These are phyloP conservation scores for Platysternon megacephalum DNA, from an alignment of 2,113 vertebrate species.

Conservation along the genomic window DNA sequence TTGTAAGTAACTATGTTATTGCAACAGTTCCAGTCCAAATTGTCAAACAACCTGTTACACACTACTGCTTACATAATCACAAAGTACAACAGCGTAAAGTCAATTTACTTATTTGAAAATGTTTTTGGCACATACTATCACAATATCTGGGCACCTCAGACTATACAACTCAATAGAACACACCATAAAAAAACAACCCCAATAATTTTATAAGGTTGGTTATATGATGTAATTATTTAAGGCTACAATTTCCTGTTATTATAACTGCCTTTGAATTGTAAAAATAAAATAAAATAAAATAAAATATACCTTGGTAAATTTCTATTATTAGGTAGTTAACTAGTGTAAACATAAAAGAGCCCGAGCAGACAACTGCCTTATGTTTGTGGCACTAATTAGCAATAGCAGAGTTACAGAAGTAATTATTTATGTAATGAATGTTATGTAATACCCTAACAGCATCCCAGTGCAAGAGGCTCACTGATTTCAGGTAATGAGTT, in stretches of 20 bases:
- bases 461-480: background rate
- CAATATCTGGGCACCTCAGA: background rate
- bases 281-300: constrained; percentile 45
- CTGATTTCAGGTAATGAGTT: background rate
- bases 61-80: background rate
- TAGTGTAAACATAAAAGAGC: constrained; percentile 41
- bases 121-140: background rate
- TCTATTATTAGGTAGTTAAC: constrained; percentile 28
- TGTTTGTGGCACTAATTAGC: constrained; percentile 45
- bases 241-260: background rate
- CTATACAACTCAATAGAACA: background rate
- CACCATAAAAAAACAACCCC: background rate
- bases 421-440: constrained; percentile 7
- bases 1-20: background rate
- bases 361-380: constrained; percentile 30
- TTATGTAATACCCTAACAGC: background rate
- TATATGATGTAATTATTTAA: background rate
- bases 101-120: background rate
- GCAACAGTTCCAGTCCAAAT: background rate
- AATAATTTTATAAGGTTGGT: background rate
- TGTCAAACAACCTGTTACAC: background rate
- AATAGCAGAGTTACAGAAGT: background rate
- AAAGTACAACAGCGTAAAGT: background rate
- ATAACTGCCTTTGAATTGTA: background rate
- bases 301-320: constrained; percentile 35